Evolutionary conservation across 2,888 invertebrate species (phyloP).

Genomic region (Mesodorylaimus sp.): DNA sequence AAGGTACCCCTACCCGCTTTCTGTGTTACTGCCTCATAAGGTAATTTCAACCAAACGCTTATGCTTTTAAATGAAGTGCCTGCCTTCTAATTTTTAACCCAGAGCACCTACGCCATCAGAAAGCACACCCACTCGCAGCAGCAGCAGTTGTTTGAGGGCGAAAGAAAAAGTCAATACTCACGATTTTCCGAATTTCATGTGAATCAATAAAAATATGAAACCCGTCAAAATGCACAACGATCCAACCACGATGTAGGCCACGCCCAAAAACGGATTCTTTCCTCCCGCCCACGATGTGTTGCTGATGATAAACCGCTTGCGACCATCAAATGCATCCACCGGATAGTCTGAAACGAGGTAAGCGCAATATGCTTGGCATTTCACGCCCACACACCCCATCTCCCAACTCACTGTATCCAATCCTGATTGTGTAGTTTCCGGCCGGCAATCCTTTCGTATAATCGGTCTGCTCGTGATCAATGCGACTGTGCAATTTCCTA

Average conservation of each 20-base stretch:
- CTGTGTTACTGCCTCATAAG: too few species aligned
- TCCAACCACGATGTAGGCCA: constrained; percentile 93
- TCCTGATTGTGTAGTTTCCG: constrained; percentile 37
- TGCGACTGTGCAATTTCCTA: constrained; percentile 71
- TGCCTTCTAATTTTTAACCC: too few species aligned
- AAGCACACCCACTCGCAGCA: too few species aligned
- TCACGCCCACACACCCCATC: too few species aligned
- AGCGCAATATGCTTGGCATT: too few species aligned
- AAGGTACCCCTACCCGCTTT: too few species aligned
- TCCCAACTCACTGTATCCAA: constrained; percentile 29
- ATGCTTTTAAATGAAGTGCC: too few species aligned
- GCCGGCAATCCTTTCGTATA: constrained; percentile 54
- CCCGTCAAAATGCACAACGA: constrained; percentile 77
- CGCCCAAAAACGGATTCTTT: constrained; percentile 90
- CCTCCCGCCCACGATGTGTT: constrained; percentile 92
- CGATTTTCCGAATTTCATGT: constrained; percentile 90
- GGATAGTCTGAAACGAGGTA: constrained; percentile 54
- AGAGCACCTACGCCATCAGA: too few species aligned
- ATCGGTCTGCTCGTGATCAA: constrained; percentile 47
- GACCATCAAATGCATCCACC: constrained; percentile 74
- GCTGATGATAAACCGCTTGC: constrained; percentile 80
- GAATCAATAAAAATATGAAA: constrained; percentile 73
- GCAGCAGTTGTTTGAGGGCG: too few species aligned
- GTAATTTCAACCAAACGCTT: too few species aligned
- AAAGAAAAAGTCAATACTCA: constrained; percentile 34